A percentile compares a stretch with the other conserved stretches of the same genome.
Conservation (phyloP, 1,140 invertebrate genomes). For the Phymorhynchus buccinoides region DNA sequence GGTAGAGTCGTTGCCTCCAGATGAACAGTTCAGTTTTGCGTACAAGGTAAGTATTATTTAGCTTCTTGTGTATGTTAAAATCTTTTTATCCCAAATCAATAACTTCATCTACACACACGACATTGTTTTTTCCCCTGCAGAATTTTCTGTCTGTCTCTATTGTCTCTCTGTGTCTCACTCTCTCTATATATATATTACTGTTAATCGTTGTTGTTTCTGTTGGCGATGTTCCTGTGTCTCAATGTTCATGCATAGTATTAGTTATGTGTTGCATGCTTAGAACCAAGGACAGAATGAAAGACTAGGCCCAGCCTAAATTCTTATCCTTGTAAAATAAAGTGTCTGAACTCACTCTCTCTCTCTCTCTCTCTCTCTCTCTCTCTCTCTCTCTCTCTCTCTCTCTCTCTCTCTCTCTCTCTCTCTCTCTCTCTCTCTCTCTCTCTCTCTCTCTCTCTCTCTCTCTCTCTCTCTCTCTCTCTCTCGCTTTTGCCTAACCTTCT, state of each 20-base stretch:
- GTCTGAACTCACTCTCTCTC: not conserved
- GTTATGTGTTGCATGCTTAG: too few relatives aligned
- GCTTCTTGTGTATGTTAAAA: too few relatives aligned
- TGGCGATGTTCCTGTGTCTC: too few relatives aligned
- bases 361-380: slow-evolving; percentile 9
- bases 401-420: not conserved
- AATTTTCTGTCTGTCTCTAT: not conserved
- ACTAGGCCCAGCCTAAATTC: too few relatives aligned
- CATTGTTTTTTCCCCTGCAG: not conserved
- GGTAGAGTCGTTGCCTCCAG: not conserved
- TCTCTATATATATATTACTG: too few relatives aligned
- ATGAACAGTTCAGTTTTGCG: not conserved
- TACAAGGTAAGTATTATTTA: not conserved
- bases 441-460: not conserved
- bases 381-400: not conserved
- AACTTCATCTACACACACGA: too few relatives aligned
- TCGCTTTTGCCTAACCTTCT: too few relatives aligned
- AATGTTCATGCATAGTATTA: too few relatives aligned
- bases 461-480: slow-evolving; percentile 23
- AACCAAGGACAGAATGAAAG: too few relatives aligned
- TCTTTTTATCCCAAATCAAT: too few relatives aligned
- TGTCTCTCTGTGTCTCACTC: not conserved
- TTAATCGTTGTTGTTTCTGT: too few relatives aligned
- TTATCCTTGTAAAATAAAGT: too few relatives aligned
- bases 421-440: slow-evolving; percentile 24